Conservation (phyloP, 2,888 invertebrate genomes). For the Phasia obesa region DNA sequence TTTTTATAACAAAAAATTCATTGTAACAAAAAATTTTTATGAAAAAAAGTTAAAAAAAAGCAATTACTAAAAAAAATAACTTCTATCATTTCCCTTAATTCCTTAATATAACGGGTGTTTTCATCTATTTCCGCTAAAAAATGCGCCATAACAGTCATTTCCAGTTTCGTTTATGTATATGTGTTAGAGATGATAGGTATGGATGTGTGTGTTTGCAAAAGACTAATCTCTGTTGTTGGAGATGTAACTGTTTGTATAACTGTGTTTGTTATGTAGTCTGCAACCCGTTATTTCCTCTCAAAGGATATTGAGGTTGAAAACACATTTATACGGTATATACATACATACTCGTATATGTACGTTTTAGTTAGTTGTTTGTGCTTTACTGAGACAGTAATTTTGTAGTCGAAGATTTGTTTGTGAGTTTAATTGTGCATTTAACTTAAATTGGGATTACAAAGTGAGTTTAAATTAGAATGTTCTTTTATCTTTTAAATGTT, state of each 20-base stretch:
- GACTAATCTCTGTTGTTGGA: not conserved
- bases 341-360: not conserved
- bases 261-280: constrained; percentile 29
- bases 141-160: constrained; percentile 43
- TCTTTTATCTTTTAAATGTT: not conserved
- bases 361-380: not conserved
- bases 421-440: constrained; percentile 37
- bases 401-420: not conserved
- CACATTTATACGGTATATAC: not conserved
- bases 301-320: constrained; percentile 63
- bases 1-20: too few relatives aligned
- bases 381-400: not conserved
- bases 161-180: not conserved
- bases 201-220: not conserved
- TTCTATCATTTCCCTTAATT: constrained; percentile 15
- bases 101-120: constrained; percentile 36
- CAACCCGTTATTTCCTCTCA: constrained; percentile 58
- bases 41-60: not conserved
- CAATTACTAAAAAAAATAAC: not conserved
- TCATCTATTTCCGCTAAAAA: constrained; percentile 38
- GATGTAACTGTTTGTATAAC: not conserved
- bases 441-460: constrained; percentile 47
- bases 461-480: constrained; percentile 39
- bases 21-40: too few relatives aligned
- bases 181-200: not conserved